phyloP scores from a whole-genome alignment of 1,140 invertebrate species.

The Tetramorium parvispinum region DNA sequence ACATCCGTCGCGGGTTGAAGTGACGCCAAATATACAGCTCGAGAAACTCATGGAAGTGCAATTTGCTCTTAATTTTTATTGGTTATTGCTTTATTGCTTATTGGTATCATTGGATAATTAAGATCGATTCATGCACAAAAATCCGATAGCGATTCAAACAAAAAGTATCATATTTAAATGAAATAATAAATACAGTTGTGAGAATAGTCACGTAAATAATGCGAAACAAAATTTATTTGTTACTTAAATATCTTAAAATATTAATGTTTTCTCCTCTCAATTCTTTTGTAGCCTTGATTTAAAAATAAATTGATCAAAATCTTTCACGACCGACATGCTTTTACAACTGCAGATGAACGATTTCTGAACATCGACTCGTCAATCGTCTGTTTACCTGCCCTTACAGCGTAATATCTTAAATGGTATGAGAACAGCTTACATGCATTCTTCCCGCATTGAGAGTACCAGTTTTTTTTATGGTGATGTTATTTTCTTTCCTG shows the following conservation, averaged over 20 bases:
- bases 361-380: background rate
- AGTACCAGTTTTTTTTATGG: constrained; percentile 33
- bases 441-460: constrained; percentile 41
- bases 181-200: background rate
- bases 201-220: background rate
- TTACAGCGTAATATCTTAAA: background rate
- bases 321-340: background rate
- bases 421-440: background rate
- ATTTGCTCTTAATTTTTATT: background rate
- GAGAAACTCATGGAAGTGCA: background rate
- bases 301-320: background rate
- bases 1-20: constrained; percentile 9
- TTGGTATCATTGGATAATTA: background rate
- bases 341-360: background rate
- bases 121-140: background rate
- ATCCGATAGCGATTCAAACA: background rate
- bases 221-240: background rate
- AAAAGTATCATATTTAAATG: background rate
- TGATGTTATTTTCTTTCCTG: constrained; percentile 15
- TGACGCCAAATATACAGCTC: constrained; percentile 69
- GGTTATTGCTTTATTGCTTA: constrained; percentile 27
- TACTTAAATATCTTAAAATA: background rate
- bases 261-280: background rate
- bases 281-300: background rate
- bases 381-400: background rate